phyloP scores from a whole-genome alignment of 2,113 vertebrate species.

The Chitala chitala region DNA sequence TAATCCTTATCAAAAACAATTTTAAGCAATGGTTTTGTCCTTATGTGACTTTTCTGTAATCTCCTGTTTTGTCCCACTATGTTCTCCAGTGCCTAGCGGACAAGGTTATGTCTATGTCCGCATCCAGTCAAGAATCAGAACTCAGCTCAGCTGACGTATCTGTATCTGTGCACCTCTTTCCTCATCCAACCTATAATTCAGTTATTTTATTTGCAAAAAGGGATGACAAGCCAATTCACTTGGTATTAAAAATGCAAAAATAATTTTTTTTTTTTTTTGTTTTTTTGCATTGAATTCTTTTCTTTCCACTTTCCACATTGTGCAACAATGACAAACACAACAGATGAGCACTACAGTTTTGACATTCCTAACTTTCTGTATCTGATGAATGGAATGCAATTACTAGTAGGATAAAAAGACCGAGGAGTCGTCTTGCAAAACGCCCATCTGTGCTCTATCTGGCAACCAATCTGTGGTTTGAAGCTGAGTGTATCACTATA shows the following conservation, averaged over 20 bases:
- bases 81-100: too few species aligned
- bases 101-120: too few species aligned
- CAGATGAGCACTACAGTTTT: constrained; percentile 38
- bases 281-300: constrained; percentile 45
- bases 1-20: neutral
- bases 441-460: constrained; percentile 36
- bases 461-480: neutral
- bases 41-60: too few species aligned
- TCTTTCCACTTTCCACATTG: constrained; percentile 33
- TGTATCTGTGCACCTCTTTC: too few species aligned
- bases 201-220: too few species aligned
- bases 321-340: constrained; percentile 48
- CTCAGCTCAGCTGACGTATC: too few species aligned
- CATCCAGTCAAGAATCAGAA: too few species aligned
- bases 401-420: constrained; percentile 36
- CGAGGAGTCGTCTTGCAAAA: constrained; percentile 39
- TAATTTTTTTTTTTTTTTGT: neutral
- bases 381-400: constrained; percentile 62
- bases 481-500: neutral
- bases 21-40: neutral
- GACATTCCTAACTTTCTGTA: constrained; percentile 59
- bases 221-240: too few species aligned
- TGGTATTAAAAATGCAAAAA: neutral
- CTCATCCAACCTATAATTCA: too few species aligned
- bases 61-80: too few species aligned